These are phyloP conservation scores for Ramazzottius varieornatus DNA, from an alignment of 2,888 invertebrate species.

Conservation along the genomic window DNA sequence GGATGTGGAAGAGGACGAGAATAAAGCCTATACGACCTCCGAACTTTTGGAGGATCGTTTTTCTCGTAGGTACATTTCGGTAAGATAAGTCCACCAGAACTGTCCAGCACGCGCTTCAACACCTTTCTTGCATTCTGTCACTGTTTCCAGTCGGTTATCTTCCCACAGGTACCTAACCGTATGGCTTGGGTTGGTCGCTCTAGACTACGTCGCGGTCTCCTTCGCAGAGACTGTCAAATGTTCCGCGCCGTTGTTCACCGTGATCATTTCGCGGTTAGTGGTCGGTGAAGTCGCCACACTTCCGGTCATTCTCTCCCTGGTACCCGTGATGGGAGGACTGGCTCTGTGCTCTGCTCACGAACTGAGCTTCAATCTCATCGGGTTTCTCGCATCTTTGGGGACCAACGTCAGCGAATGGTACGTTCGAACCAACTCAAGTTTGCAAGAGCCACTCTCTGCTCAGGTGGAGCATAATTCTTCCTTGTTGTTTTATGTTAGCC, in stretches of 20 bases:
- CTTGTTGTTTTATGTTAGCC: not conserved
- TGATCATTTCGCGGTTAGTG: conserved; percentile 36
- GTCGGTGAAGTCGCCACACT: conserved; percentile 35
- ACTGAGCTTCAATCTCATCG: conserved; percentile 41
- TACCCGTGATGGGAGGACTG: conserved; percentile 48
- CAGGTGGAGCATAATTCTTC: not conserved
- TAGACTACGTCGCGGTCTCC: conserved; percentile 49
- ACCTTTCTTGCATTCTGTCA: too few species aligned
- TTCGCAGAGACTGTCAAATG: conserved; percentile 56
- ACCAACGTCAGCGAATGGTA: conserved; percentile 50
- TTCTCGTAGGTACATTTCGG: conserved; percentile 43
- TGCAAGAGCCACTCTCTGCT: not conserved
- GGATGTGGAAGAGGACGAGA: conserved; percentile 31
- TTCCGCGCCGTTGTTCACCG: conserved; percentile 50
- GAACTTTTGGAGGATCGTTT: conserved; percentile 44
- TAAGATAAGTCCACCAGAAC: too few species aligned
- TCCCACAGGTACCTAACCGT: conserved; percentile 47
- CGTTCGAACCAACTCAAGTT: not conserved
- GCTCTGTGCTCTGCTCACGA: conserved; percentile 49
- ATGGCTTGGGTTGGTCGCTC: conserved; percentile 40
- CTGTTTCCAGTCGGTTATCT: too few species aligned
- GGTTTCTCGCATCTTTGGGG: conserved; percentile 44
- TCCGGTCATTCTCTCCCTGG: conserved; percentile 39
- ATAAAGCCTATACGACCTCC: conserved; percentile 30
- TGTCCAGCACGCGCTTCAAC: too few species aligned